phyloP scores from a whole-genome alignment of 2,113 vertebrate species.

The Malurus melanocephalus region DNA sequence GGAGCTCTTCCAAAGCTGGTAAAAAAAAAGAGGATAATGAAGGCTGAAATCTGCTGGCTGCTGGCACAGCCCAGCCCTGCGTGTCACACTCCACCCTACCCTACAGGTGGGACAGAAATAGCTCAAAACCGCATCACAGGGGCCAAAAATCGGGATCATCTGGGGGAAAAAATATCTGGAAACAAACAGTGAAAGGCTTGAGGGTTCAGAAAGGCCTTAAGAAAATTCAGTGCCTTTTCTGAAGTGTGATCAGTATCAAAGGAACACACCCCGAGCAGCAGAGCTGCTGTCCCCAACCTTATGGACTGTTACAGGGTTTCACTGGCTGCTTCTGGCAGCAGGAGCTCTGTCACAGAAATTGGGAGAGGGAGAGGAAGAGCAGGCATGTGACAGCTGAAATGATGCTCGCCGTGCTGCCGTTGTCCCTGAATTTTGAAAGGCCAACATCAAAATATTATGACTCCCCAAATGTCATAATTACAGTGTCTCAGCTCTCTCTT shows the following conservation, averaged over 20 bases:
- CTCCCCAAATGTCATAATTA: constrained; percentile 67
- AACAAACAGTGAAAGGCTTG: not conserved
- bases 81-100: not conserved
- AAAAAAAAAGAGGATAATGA: not conserved
- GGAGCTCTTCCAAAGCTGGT: not conserved
- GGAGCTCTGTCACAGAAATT: constrained; percentile 4
- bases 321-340: constrained; percentile 29
- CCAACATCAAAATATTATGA: constrained; percentile 71
- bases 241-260: constrained; percentile 18
- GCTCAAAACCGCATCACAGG: not conserved
- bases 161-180: not conserved
- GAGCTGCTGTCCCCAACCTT: not conserved
- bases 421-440: constrained; percentile 57
- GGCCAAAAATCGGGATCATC: not conserved
- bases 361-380: not conserved
- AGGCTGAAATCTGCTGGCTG: not conserved
- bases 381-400: constrained; percentile 2
- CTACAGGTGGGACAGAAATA: not conserved
- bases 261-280: not conserved
- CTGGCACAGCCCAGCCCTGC: not conserved
- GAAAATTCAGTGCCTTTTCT: constrained; percentile 3
- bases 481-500: constrained; percentile 32
- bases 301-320: constrained; percentile 17
- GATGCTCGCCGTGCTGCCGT: not conserved
- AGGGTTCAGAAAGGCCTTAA: not conserved